Evolutionary conservation across 1,140 invertebrate species (phyloP).

Genomic region (Colletes gigas): DNA sequence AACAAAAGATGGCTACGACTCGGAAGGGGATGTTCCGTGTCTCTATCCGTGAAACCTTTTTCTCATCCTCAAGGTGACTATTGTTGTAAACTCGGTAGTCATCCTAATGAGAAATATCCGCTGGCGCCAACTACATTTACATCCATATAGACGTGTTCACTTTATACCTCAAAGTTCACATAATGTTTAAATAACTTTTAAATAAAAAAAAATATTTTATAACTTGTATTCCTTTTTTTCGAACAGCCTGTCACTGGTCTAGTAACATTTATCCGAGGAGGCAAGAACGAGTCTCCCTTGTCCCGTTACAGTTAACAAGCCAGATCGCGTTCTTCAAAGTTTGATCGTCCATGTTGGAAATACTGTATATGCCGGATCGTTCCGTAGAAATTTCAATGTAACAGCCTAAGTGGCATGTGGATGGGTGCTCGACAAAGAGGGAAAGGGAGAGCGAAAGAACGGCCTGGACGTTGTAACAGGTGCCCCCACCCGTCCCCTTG

Average conservation of each 20-base stretch:
- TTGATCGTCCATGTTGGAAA: constrained; percentile 9
- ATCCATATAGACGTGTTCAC: no score
- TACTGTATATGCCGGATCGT: constrained; percentile 26
- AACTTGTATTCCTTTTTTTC: not conserved
- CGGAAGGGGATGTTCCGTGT: not conserved
- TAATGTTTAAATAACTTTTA: no score
- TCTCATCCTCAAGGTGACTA: constrained; percentile 8
- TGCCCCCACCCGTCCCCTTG: constrained; percentile 22
- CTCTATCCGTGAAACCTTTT: constrained; percentile 1
- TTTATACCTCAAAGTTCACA: no score
- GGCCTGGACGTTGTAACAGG: constrained; percentile 69
- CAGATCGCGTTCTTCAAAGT: constrained; percentile 3
- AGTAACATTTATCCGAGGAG: not conserved
- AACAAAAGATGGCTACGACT: constrained; percentile 23
- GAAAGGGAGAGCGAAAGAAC: constrained; percentile 48
- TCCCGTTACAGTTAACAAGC: constrained; percentile 9
- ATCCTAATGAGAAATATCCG: not conserved
- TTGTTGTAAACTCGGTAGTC: not conserved
- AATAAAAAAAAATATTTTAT: no score
- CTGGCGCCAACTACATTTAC: not conserved
- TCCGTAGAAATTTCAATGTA: constrained; percentile 62
- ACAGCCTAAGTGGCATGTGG: constrained; percentile 61
- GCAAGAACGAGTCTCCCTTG: not conserved
- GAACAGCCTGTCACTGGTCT: no score
- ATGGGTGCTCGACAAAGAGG: constrained; percentile 36